Conservation (phyloP, 2,113 vertebrate species). For the Marmota monax region DNA sequence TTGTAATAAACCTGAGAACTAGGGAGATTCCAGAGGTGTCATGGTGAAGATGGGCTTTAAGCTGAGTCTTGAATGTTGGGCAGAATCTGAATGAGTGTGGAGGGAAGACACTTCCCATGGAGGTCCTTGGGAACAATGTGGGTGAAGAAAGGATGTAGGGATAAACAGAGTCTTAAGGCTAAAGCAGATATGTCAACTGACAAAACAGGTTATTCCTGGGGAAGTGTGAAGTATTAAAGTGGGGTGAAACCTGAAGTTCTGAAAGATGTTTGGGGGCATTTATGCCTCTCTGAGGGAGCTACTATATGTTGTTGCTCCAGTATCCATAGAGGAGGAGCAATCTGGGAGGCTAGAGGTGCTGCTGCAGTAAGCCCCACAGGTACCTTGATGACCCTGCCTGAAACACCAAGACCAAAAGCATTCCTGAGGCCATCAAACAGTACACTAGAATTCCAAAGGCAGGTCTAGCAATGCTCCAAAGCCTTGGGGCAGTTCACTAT, state of each 20-base stretch:
- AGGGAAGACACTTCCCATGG: neutral
- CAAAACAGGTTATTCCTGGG: neutral
- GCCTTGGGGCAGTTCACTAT: neutral
- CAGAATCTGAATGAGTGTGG: neutral
- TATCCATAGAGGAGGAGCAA: neutral
- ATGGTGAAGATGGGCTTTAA: neutral
- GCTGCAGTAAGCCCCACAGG: accelerated
- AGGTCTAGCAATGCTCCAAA: neutral
- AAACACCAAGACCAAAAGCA: neutral
- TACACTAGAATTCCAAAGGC: neutral
- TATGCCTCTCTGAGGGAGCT: neutral
- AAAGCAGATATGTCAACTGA: neutral
- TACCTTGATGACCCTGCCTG: too few species aligned
- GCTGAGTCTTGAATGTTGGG: neutral
- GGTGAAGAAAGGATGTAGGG: neutral
- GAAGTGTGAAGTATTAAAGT: neutral
- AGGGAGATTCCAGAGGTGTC: neutral
- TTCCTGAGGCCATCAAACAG: neutral
- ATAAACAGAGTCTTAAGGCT: neutral
- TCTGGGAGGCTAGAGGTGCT: neutral
- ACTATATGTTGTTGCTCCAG: neutral
- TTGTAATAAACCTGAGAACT: neutral
- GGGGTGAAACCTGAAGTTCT: neutral
- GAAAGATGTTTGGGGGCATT: neutral
- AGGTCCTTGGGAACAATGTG: neutral